Conservation (phyloP, 2,888 invertebrate species). For the Synanthedon formicaeformis region DNA sequence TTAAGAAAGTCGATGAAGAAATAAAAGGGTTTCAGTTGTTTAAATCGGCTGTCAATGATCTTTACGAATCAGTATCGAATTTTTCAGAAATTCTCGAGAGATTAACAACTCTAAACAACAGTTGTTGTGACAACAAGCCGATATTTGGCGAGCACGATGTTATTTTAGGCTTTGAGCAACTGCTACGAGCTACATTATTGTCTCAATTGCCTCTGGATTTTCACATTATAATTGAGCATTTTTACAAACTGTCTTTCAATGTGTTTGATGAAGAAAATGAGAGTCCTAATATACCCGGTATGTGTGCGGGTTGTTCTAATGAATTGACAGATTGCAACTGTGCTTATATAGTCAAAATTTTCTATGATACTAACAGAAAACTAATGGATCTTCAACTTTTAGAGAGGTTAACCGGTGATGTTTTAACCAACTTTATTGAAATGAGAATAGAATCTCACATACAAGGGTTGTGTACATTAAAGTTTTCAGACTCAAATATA, state of each 20-base stretch:
- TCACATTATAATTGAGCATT: conserved; percentile 77
- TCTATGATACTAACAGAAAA: conserved; percentile 82
- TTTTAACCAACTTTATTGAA: conserved; percentile 86
- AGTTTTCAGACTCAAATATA: conserved; percentile 87
- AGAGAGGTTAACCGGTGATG: conserved; percentile 87
- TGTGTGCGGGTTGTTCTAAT: conserved; percentile 80
- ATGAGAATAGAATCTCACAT: conserved; percentile 86
- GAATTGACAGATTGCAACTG: conserved; percentile 72
- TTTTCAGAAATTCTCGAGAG: conserved; percentile 68
- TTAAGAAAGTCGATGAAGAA: conserved; percentile 62
- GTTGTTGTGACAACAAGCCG: conserved; percentile 48
- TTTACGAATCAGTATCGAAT: conserved; percentile 69
- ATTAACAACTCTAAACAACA: conserved; percentile 64
- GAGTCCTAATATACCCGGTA: conserved; percentile 65
- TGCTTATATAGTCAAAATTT: conserved; percentile 75
- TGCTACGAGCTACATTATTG: conserved; percentile 74
- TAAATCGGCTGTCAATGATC: conserved; percentile 74
- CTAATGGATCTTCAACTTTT: conserved; percentile 82
- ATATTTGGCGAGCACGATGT: conserved; percentile 69
- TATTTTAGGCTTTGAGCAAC: conserved; percentile 72
- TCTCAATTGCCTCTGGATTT: conserved; percentile 80
- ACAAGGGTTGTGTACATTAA: conserved; percentile 85
- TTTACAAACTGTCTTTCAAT: conserved; percentile 83
- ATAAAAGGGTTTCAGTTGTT: conserved; percentile 74
- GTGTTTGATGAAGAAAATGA: conserved; percentile 72